Base-by-base conservation (phyloP, 2,888 invertebrate species). In the Spatulosminthurus flaviceps region DNA sequence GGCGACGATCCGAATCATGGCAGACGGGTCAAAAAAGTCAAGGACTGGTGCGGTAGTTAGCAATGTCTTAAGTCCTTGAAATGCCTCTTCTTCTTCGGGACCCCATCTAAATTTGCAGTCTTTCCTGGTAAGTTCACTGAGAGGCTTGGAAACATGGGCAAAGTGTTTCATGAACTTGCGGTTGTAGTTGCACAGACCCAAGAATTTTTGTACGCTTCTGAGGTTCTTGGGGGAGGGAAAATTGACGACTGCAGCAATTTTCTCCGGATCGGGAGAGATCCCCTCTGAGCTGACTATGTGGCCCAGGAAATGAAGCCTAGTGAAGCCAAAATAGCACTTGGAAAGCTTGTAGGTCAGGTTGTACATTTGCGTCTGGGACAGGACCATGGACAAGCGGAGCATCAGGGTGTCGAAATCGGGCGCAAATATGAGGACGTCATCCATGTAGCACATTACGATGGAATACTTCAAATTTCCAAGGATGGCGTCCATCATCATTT, bases 271-370 rank as follows among this genome's bases (percentile, higher is more conserved):
- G n/a, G 77, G 76, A 26, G 69, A 61, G 5, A 82, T 71, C 19
- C 82, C 83, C 0, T 85, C 60, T 7, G 77, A 60, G 77, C 86
- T 86, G 0, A 88, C 86, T 0, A 86, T 51, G 73, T 86, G 87
- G 0, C 87, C 87, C 1, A 88, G 79, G 78, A 86, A 87, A 64
- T 84, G 82, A 0, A 88, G 29, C 34, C 83, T 69, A 7, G 79
- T 75, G 13, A 80, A 70, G 0, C 82, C 84, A 79, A 87, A 86
- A 16, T 80, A 69, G 71, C 86, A 86, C 79, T 87, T 87, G 0
- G 21, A 70, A 0, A 85, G 73, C 61, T 85, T 86, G 0, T 88
- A 41, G 41, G 41, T 41, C 7, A 41, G 41, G 13, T 41, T 41
- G 13, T 7, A 7, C 13, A 13, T 13, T 7, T 41, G 9, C 9